A percentile compares a stretch with the other conserved stretches of the same genome.
Conservation (phyloP, 2,888 invertebrate genomes). For the Erpobdella octoculata region DNA sequence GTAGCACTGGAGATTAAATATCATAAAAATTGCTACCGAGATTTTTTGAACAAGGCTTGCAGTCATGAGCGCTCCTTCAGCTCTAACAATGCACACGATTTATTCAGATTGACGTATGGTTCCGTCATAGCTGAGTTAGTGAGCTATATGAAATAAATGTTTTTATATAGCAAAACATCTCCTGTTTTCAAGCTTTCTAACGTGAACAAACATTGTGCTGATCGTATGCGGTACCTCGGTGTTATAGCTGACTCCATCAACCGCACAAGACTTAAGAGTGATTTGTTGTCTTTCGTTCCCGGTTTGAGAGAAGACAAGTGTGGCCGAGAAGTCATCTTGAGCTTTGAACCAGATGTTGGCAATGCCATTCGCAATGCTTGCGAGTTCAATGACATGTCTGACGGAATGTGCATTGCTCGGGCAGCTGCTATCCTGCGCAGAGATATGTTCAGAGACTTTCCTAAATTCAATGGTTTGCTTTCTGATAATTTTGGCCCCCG, state of each 20-base stretch:
- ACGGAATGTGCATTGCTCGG: neutral
- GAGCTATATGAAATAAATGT: no score
- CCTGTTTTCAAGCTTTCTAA: no score
- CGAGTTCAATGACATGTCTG: neutral
- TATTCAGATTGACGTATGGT: no score
- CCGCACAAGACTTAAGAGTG: neutral
- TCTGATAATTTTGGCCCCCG: no score
- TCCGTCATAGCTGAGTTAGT: no score
- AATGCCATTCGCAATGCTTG: neutral
- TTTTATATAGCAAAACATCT: no score
- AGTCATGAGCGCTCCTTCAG: no score
- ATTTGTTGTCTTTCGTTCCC: neutral
- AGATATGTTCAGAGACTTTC: neutral
- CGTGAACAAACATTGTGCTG: no score
- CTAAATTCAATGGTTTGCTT: neutral
- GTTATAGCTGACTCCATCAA: neutral
- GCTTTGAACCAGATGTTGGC: neutral
- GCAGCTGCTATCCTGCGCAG: neutral
- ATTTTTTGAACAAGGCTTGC: no score
- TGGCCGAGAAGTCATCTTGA: neutral
- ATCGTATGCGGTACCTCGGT: slow-evolving; percentile 5
- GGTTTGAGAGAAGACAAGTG: neutral
- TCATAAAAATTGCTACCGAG: no score
- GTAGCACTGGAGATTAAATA: no score
- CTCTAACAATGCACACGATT: no score